Base-by-base conservation (phyloP, 37 sponge, comb jelly and placozoan species). In the Bolinopsis microptera region DNA sequence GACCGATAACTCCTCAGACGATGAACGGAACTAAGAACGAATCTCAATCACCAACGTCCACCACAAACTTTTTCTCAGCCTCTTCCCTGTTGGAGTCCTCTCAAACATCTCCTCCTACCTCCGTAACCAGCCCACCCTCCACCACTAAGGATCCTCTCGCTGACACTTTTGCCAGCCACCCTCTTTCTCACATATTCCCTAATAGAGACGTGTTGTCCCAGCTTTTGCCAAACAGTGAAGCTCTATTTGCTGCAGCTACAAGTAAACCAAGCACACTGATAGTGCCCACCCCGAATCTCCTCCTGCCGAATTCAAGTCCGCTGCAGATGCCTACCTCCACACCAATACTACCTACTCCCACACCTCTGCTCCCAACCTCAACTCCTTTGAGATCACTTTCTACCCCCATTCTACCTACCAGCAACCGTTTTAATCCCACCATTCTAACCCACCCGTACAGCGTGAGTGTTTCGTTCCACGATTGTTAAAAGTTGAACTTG, bases 301-400 rank as follows among this genome's bases (percentile, higher is more conserved):
- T 48, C 13, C 61, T 48, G 13, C 61, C 61, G 5, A 48, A 48
- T 48, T 48, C 61, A 18, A 48, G 61, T 13, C 61, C 61, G 13
- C 61, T 48, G 9, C 5, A 18, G 61, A 48, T 48, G 5, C 61
- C 61, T 18, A 48, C 61, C 13, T 48, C 61, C 61, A 48, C 61
- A 18, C 61, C 61, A 18, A 48, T 13, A 5, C 13, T 48, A 48
- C 13, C 61, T 48, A 48, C 61, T 48, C 61, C 61, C 13, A 48
- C 61, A 18, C 61, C 61, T 13, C 61, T 48, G 5, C 61, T 48
- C 13, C 61, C 61, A 18, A 48, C 61, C 5, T 48, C 61, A 48
- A 48, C 61, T 48, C 80, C 80, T 8, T 16, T 77, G 21, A 77
- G 80, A 77, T 77, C 80, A 77, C 80, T 77, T 32, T 16, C 33